Evolutionary conservation across 1,140 invertebrate genomes (phyloP).

Genomic region (Penaeus indicus): DNA sequence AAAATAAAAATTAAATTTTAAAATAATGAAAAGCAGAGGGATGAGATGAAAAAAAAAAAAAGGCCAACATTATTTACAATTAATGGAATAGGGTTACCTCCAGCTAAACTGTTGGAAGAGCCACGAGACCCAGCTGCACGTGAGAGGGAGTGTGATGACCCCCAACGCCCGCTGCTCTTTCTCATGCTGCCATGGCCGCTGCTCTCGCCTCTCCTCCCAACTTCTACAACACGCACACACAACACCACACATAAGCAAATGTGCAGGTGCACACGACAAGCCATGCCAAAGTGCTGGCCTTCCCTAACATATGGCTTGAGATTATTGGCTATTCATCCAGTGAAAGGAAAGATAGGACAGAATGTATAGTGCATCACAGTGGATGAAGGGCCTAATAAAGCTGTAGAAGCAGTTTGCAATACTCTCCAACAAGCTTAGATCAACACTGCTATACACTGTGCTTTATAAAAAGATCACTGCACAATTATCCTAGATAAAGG

Average conservation of each 20-base stretch:
- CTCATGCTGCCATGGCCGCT: conserved; percentile 50
- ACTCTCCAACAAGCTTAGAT: conserved; percentile 38
- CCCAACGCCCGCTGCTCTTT: conserved; percentile 66
- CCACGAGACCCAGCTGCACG: conserved; percentile 61
- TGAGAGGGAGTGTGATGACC: conserved; percentile 63
- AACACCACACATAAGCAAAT: conserved; percentile 61
- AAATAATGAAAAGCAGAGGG: too few species aligned
- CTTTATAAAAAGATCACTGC: neutral
- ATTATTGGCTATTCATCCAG: conserved; percentile 13
- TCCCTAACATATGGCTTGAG: conserved; percentile 33
- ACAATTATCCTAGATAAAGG: neutral
- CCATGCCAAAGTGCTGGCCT: conserved; percentile 40
- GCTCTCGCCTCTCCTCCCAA: conserved; percentile 54
- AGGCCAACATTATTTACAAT: neutral
- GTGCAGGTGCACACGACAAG: conserved; percentile 48
- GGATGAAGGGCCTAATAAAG: conserved; percentile 31
- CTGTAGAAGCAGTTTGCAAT: conserved; percentile 53
- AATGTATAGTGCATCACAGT: conserved; percentile 38
- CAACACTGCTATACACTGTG: conserved; percentile 24
- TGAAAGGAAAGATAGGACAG: conserved; percentile 11
- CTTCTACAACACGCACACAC: conserved; percentile 62
- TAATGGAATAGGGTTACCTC: conserved; percentile 52
- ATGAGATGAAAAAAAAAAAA: neutral
- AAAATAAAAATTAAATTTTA: too few species aligned
- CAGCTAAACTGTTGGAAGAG: conserved; percentile 60